Evolutionary conservation across 2,113 vertebrate species (phyloP).

Genomic region (Taurulus bubalis): DNA sequence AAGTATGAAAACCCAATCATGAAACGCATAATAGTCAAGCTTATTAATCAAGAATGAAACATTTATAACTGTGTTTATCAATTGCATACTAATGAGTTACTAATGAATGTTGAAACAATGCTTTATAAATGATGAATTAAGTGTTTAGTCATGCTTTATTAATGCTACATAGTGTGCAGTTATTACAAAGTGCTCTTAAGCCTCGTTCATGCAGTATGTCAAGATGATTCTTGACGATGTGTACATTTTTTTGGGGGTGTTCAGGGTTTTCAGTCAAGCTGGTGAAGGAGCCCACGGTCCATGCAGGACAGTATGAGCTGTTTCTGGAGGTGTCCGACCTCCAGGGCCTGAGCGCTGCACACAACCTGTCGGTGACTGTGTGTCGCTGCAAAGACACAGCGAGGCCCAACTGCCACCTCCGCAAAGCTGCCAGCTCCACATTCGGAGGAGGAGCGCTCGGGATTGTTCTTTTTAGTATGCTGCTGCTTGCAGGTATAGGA

Average conservation of each 20-base stretch:
- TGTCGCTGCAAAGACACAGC: slow-evolving; percentile 62
- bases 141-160: no score
- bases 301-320: slow-evolving; percentile 50
- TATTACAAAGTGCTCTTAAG: no score
- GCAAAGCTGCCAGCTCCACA: not conserved
- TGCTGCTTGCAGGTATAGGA: slow-evolving; percentile 74
- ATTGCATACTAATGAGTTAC: no score
- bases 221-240: not conserved
- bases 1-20: no score
- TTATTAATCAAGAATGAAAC: no score
- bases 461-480: slow-evolving; percentile 18
- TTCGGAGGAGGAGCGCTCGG: not conserved
- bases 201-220: not conserved
- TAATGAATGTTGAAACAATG: no score
- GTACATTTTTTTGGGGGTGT: not conserved
- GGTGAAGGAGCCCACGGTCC: slow-evolving; percentile 55
- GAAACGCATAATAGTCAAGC: no score
- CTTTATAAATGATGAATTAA: no score
- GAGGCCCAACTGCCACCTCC: slow-evolving; percentile 21
- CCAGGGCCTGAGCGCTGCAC: slow-evolving; percentile 46
- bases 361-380: slow-evolving; percentile 75
- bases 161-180: no score
- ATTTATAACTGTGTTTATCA: no score
- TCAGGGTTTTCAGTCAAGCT: slow-evolving; percentile 68
- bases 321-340: slow-evolving; percentile 66